These are phyloP conservation scores for Lucifuga dentata DNA, from an alignment of 2,113 vertebrate genomes.

Conservation along the genomic window DNA sequence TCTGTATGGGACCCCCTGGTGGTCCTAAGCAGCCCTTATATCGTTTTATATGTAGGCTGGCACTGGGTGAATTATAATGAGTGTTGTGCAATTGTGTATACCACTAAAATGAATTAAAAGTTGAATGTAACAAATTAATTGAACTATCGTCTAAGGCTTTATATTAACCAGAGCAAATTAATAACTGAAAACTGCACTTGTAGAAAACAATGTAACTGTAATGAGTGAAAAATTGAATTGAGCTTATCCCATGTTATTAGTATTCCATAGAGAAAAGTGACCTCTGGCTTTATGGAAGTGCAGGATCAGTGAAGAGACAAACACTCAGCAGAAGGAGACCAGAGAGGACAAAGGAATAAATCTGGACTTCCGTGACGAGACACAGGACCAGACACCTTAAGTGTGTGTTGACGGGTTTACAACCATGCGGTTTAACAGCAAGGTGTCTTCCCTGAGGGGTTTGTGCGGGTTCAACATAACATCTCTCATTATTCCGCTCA, in stretches of 20 bases:
- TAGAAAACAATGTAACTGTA: no score
- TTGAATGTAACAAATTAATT: background rate
- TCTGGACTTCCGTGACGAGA: constrained; percentile 20
- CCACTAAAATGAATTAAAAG: background rate
- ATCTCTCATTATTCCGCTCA: constrained; percentile 5
- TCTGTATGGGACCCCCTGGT: no score
- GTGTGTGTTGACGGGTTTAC: constrained; percentile 23
- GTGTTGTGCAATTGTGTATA: background rate
- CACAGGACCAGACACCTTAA: constrained; percentile 12
- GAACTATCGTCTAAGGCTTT: no score
- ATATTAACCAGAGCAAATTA: no score
- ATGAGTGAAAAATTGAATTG: no score
- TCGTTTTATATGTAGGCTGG: no score
- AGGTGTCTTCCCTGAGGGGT: constrained; percentile 10
- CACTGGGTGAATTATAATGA: background rate
- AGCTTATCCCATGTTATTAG: background rate
- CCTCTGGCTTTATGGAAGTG: no score
- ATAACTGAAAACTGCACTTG: no score
- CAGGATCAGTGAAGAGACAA: background rate
- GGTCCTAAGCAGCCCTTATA: no score
- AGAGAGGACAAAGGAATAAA: constrained; percentile 41
- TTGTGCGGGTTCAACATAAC: constrained; percentile 23
- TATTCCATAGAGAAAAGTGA: background rate
- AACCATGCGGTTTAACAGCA: constrained; percentile 1
- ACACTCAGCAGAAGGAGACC: constrained; percentile 10